A percentile compares a stretch with the other conserved stretches of the same genome.
phyloP scores from a whole-genome alignment of 1,140 invertebrate species.

The Cydia amplana region DNA sequence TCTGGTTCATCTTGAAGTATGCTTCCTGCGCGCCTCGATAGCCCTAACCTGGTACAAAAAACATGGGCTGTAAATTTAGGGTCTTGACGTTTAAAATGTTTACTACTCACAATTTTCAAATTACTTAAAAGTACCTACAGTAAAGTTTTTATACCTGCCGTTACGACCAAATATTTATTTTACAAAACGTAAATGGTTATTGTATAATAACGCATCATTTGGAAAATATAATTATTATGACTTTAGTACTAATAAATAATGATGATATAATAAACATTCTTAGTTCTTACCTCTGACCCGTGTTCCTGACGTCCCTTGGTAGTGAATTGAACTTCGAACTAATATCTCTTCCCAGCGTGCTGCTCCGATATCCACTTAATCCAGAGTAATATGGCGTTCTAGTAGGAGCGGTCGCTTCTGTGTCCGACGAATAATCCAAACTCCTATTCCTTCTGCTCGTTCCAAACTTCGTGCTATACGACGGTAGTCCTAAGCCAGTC shows the following conservation, averaged over 20 bases:
- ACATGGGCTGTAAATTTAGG: conserved; percentile 3
- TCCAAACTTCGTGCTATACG: conserved; percentile 70
- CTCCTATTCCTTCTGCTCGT: conserved; percentile 85
- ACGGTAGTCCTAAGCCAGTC: conserved; percentile 69
- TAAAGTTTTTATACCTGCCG: no score
- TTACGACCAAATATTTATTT: no score
- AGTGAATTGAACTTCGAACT: conserved; percentile 86
- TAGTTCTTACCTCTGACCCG: conserved; percentile 69
- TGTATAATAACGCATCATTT: no score
- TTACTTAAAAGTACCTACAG: no score
- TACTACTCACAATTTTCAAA: no score
- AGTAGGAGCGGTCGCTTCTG: conserved; percentile 91
- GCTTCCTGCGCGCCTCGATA: conserved; percentile 69
- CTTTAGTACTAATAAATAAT: no score
- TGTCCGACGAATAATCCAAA: conserved; percentile 95
- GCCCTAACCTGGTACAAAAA: conserved; percentile 56
- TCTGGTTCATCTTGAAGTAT: conserved; percentile 73
- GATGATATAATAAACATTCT: no score
- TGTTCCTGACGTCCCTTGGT: conserved; percentile 85
- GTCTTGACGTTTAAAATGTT: no score
- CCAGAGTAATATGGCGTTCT: conserved; percentile 87
- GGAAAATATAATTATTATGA: no score
- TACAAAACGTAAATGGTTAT: no score
- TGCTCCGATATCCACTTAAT: conserved; percentile 72
- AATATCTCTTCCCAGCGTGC: conserved; percentile 79